These are phyloP conservation scores for Gerris lacustris DNA, from an alignment of 2,888 invertebrate genomes.

Conservation along the genomic window DNA sequence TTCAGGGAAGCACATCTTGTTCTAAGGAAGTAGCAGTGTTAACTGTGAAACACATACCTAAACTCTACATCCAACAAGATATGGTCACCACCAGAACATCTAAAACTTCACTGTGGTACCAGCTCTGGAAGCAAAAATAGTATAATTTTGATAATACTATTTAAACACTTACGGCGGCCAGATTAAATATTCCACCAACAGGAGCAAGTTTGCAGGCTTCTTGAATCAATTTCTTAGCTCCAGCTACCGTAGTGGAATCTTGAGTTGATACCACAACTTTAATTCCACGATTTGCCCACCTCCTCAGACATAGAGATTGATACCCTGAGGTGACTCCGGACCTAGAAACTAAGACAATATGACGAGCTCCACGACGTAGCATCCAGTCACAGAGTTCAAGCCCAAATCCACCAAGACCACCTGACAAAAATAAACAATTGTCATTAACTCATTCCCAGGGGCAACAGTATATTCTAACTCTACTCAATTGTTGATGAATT, in stretches of 20 bases:
- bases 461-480: no score
- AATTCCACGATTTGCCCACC: conserved; percentile 45
- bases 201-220: conserved; percentile 39
- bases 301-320: conserved; percentile 70
- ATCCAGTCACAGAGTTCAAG: conserved; percentile 87
- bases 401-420: conserved; percentile 92
- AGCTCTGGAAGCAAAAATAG: no score
- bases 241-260: conserved; percentile 36
- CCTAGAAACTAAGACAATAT: conserved; percentile 75
- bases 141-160: not conserved
- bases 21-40: no score
- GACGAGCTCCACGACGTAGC: conserved; percentile 69
- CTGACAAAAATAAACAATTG: conserved; percentile 32
- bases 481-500: no score
- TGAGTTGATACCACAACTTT: conserved; percentile 38
- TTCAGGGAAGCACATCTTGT: no score
- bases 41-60: no score
- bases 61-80: no score
- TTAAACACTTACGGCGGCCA: conserved; percentile 59
- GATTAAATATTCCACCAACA: conserved; percentile 74
- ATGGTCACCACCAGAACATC: no score
- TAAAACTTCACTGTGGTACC: no score
- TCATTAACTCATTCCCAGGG: no score
- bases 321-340: conserved; percentile 85
- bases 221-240: conserved; percentile 37